Conservation (phyloP, 1,140 invertebrate species). For the Chrysoperla carnea region DNA sequence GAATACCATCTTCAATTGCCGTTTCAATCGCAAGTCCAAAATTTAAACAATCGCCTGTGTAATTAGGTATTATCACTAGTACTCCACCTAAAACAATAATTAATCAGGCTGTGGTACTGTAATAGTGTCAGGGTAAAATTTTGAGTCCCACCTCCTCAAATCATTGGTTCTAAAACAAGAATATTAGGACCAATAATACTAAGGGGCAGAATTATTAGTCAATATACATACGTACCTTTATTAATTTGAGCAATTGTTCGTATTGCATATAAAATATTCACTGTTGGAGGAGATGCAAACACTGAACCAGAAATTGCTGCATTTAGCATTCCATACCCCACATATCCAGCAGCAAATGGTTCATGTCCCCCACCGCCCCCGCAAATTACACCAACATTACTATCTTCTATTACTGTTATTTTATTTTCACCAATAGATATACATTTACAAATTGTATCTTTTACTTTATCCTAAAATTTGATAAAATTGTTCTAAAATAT, state of each 20-base stretch:
- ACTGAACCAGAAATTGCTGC: conserved; percentile 57
- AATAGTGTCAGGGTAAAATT: too few species aligned
- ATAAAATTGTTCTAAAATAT: background rate
- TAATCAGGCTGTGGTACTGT: background rate
- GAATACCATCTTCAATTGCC: conserved; percentile 25
- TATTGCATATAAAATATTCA: conserved; percentile 46
- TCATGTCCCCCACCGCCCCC: conserved; percentile 81
- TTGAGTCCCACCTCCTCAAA: too few species aligned
- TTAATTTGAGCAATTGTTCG: conserved; percentile 26
- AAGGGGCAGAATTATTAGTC: conserved; percentile 16
- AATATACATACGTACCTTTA: too few species aligned
- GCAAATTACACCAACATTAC: conserved; percentile 50
- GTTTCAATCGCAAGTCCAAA: conserved; percentile 68
- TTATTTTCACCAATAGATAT: too few species aligned
- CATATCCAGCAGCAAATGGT: conserved; percentile 53
- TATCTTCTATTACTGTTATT: conserved; percentile 10
- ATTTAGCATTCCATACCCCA: conserved; percentile 59
- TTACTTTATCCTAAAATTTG: conserved; percentile 23
- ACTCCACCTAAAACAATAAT: conserved; percentile 37
- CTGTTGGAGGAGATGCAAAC: conserved; percentile 62
- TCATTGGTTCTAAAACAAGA: too few species aligned
- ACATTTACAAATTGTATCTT: too few species aligned
- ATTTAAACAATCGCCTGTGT: conserved; percentile 75
- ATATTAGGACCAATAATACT: too few species aligned
- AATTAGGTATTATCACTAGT: conserved; percentile 63